Percentiles rank a stretch among this genome's conserved stretches.
Evolutionary conservation across 2,797 vertebrate genomes (phyloP).

Genomic region (Gadopsis marmoratus): DNA sequence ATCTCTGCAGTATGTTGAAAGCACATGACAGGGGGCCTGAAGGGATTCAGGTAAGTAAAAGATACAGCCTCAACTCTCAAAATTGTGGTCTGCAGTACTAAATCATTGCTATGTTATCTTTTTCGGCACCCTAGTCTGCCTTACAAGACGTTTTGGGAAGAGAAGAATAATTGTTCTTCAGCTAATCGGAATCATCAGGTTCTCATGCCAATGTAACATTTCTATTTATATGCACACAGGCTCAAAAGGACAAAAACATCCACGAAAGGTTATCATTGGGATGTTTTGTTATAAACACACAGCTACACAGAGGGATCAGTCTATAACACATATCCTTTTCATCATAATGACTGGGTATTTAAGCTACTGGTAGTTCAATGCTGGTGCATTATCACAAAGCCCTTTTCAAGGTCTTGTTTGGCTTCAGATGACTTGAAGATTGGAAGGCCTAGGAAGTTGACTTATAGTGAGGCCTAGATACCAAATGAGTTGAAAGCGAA

Average conservation of each 20-base stretch:
- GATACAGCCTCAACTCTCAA: slow-evolving; percentile 19
- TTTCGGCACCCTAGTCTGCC: neutral
- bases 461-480: neutral
- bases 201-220: slow-evolving; percentile 6
- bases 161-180: neutral
- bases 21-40: slow-evolving; percentile 47
- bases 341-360: slow-evolving; percentile 39
- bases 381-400: slow-evolving; percentile 21
- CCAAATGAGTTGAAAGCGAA: neutral
- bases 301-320: slow-evolving; percentile 34
- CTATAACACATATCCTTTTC: slow-evolving; percentile 33
- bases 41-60: slow-evolving; percentile 49
- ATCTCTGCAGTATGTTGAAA: slow-evolving; percentile 36
- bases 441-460: neutral
- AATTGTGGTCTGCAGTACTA: neutral
- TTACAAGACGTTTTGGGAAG: neutral
- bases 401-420: slow-evolving; percentile 5
- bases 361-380: slow-evolving; percentile 18
- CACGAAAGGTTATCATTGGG: slow-evolving; percentile 23
- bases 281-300: slow-evolving; percentile 58
- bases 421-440: slow-evolving; percentile 29
- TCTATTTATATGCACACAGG: slow-evolving; percentile 57
- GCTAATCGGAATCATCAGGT: slow-evolving; percentile 1
- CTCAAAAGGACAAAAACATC: slow-evolving; percentile 42
- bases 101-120: neutral